Base-by-base conservation (phyloP, 2,113 vertebrate species). In the Leptocoma aspasia region DNA sequence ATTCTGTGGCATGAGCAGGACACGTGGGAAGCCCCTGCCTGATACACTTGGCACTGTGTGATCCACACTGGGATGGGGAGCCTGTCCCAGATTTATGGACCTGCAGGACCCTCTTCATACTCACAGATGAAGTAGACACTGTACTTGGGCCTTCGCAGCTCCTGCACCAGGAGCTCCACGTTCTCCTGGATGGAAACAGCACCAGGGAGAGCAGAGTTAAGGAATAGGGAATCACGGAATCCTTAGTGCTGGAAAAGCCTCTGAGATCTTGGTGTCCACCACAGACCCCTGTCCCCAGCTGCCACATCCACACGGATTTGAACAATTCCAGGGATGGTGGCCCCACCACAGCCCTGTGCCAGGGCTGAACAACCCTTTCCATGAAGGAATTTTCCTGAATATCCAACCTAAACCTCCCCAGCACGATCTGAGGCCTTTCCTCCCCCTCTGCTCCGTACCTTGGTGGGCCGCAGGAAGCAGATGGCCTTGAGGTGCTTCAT, bases 401-500 rank as follows among this genome's bases (percentile, higher is more conserved):
- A 52, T 21, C 86, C 53, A 11, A 14, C 15, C 15, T n/a, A 28
- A 52, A n/a, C 31, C 22, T 37, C 52, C 52, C 30, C 53, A 33
- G 45, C 52, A 39, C 27, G 3, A 15, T 24, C 1, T 10, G 44
- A 20, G 44, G 50, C 31, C 42, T 16, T 22, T 9, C 26, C 10
- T 57, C 37, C 23, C 2, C 0, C 27, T 31, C 15, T 7, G 49
- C 3, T 8, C 41, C 3, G 23, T 49, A 99, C 99, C 99, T 99
- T 99, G 19, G 99, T 99, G 80, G 99, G 99, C 37, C 99, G 96
- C 82, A 99, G 97, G 96, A 99, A 99, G 95, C 99, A 99, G 92
- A 99, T 99, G 64, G 99, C 99, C 88, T 99, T 99, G 41, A 99
- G 97, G 92, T 99, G 99, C 81, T 99, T 99, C 99, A 99, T 99